Evolutionary conservation across 1,140 invertebrate genomes (phyloP), one percentile per base, ranked within the genome.

Genomic region (Rhynchophorus ferrugineus): DNA sequence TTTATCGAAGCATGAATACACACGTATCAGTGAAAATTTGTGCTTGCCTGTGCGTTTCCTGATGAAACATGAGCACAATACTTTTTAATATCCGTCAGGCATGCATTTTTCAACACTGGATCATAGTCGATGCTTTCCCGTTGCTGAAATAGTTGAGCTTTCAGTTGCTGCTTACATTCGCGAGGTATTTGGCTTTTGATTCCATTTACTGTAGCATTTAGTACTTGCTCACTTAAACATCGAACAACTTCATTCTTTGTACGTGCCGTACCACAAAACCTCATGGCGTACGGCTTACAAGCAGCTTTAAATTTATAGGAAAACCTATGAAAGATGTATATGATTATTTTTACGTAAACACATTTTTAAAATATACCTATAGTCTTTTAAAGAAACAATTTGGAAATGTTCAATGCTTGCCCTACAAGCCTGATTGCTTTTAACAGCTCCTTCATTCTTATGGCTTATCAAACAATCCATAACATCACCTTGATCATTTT

Each of bases 341-440:
- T 13, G 13, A 24, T 44, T 38, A 7, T 38, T 6, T 38, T 14
- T 38, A n/a, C n/a, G n/a, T n/a, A n/a, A n/a, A n/a, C 13, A 38
- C n/a, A 19, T 38, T 14, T 13, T 13, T 38, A 38, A 5, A 29
- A 50, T 33, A 37, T 11, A 54, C 52, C 41, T 84, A 68, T 93
- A 96, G 73, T 95, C 91, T 70, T 96, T 93, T 50, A 98, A 70
- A 5, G 90, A 87, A 41, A 96, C 88, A 36, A 95, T 73, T 72
- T 93, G 89, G 65, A 89, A 86, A 75, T 98, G 95, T 71, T 98
- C 94, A 19, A 99, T 86, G 49, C 91, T 91, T 18, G 88, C 87
- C 57, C 84, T 78, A 72, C 96, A 99, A 69, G 95, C 93, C 3
- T 79, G 75, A 67, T 87, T 82, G 17, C 79, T 74, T 57, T 80